Evolutionary conservation across 2,113 vertebrate species (phyloP), one percentile per base, ranked within the genome.

Genomic region (Xiphophorus hellerii): DNA sequence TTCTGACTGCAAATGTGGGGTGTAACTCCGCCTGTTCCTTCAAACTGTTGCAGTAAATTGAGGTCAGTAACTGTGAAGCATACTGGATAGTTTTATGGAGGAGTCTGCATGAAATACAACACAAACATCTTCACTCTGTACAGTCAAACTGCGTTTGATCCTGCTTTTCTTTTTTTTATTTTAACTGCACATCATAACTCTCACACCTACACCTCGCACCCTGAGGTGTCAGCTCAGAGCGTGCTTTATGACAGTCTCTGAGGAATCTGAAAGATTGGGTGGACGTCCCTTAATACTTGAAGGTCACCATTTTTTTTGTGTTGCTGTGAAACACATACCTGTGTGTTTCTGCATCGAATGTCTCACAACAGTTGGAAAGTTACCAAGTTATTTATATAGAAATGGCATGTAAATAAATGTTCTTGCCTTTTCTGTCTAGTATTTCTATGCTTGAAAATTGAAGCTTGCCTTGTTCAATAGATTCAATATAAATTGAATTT

Each of bases 121-220:
- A 66, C 76, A 73, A 76, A 75, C 69, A 78, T 44, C 44, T 14
- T 8, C 71, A 80, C 66, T 13, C 37, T 44, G 73, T 73, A 76
- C 84, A 80, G 66, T 69, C 67, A 61, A 66, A 66, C 70, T 80
- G 69, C 35, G 73, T 80, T 68, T 39, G 30, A 74, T 84, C 15
- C 60, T 33, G 44, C 17, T 48, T 15, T 48, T 48, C 3, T 28
- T 78, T 9, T 60, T 37, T 62, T 64, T 31, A 65, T 80, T 88
- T 87, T 82, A 35, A 85, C 76, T 27, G 70, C 71, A 37, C 60
- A 74, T 82, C 65, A 85, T 90, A 91, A 90, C 76, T 90, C 87
- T 74, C 0, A 20, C 7, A 39, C 74, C 27, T 65, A 12, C 73
- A 73, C 72, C 66, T 74, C 14, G 9, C 66, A 83, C 78, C 77